Conservation (phyloP, 2,888 invertebrate species). For the Rhagophthalmus giganteus region DNA sequence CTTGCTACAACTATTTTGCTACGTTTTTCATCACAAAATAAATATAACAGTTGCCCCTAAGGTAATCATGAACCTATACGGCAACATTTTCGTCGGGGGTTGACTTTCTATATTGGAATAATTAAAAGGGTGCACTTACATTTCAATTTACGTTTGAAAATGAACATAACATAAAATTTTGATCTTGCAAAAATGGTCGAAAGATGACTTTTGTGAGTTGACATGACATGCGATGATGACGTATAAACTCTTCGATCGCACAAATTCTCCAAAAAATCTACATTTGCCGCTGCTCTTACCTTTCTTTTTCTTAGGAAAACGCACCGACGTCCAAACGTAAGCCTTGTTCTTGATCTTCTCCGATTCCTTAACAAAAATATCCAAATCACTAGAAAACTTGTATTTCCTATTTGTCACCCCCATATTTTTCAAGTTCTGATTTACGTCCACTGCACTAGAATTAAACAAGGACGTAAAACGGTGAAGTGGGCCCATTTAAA, state of each 20-base stretch:
- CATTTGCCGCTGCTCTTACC: too few relatives aligned
- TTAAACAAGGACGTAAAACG: slow-evolving; percentile 66
- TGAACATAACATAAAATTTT: slow-evolving; percentile 6
- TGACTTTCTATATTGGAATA: too few relatives aligned
- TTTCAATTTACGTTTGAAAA: slow-evolving; percentile 1
- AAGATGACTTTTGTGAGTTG: not conserved
- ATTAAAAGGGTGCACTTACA: not conserved
- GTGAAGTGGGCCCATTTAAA: slow-evolving; percentile 63
- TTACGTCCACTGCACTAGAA: slow-evolving; percentile 56
- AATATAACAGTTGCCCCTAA: too few relatives aligned
- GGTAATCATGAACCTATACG: not conserved
- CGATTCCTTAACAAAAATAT: slow-evolving; percentile 51
- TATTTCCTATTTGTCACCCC: slow-evolving; percentile 56
- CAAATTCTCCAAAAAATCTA: too few relatives aligned
- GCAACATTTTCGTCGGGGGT: not conserved
- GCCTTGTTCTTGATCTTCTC: slow-evolving; percentile 57
- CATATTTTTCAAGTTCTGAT: slow-evolving; percentile 52
- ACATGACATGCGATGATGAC: not conserved
- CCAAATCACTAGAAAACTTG: slow-evolving; percentile 61
- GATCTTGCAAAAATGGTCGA: not conserved
- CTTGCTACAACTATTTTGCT: too few relatives aligned
- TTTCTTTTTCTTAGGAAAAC: slow-evolving; percentile 57
- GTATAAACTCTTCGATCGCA: not conserved
- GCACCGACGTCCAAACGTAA: slow-evolving; percentile 60
- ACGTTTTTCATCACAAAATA: too few relatives aligned